Evolutionary conservation across 2,797 vertebrate species (phyloP), one percentile per base, ranked within the genome.

Genomic region (Rachycentron canadum): DNA sequence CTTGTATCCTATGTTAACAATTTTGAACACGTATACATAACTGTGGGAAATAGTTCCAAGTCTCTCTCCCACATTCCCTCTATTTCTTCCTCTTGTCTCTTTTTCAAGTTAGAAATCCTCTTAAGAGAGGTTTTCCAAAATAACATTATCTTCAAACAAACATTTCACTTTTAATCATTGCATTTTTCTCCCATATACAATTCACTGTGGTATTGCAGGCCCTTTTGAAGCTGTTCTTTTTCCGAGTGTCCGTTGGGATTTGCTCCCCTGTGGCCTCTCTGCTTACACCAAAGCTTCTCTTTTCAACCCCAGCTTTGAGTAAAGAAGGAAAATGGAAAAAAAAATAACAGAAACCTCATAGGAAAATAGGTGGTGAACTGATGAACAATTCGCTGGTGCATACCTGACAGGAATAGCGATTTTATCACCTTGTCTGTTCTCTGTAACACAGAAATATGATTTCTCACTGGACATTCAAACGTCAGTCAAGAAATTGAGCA

Each of bases 61-160:
- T 82, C 83, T 87, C 59, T 87, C 86, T 92, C 90, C 85, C 88
- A 91, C 89, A 89, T 88, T 89, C 38, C 64, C 80, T 86, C 89
- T 69, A 80, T 88, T 91, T 86, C 84, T 84, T 91, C 73, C 82
- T 85, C 86, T 85, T 83, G 81, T 89, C 76, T 91, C 47, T 82
- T 90, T 87, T 84, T 90, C 89, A 90, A 90, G 76, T 79, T 77
- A 32, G 78, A 94, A 95, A 95, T 93, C 93, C 94, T 95, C 92
- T 94, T 86, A 94, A 94, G 93, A 94, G 86, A 92, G 90, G 69
- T 90, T 93, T 93, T 94, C 85, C 76, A 93, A 95, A 96, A 96
- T 95, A 95, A 94, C 92, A 95, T 94, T 91, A 92, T 94, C 94
- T 95, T 95, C 94, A 95, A 95, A 95, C 93, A 95, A 96, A 95